Evolutionary conservation across 2,888 invertebrate species (phyloP).

Genomic region (Trichopoda pennipes): DNA sequence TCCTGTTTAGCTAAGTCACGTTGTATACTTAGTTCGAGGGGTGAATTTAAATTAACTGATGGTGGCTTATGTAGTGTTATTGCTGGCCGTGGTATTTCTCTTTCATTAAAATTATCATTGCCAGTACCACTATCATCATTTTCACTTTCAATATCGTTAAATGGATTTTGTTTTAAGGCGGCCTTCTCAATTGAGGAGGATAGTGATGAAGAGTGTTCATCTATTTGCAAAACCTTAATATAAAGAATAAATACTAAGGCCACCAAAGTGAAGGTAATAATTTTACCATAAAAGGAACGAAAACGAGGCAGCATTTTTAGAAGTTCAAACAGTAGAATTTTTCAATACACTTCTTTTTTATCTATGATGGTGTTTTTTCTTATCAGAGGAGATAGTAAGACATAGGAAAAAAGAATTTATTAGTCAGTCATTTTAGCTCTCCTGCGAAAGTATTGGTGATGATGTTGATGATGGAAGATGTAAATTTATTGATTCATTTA

Average conservation of each 20-base stretch:
- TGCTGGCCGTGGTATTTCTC: slow-evolving; percentile 71
- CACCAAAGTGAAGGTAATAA: slow-evolving; percentile 77
- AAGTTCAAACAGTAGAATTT: slow-evolving; percentile 11
- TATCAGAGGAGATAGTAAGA: too few species aligned
- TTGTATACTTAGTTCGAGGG: slow-evolving; percentile 81
- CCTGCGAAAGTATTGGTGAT: slow-evolving; percentile 7
- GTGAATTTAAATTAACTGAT: slow-evolving; percentile 68
- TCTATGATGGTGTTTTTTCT: neutral
- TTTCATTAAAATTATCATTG: slow-evolving; percentile 68
- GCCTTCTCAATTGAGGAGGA: slow-evolving; percentile 23
- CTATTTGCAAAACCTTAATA: slow-evolving; percentile 75
- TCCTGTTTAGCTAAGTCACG: slow-evolving; percentile 86
- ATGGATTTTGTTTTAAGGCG: slow-evolving; percentile 26
- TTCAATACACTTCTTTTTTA: neutral
- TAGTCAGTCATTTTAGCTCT: too few species aligned
- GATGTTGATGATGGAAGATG: slow-evolving; percentile 8
- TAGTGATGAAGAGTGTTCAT: slow-evolving; percentile 30
- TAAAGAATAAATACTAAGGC: slow-evolving; percentile 78
- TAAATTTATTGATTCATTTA: neutral
- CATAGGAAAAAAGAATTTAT: too few species aligned
- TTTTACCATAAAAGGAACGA: slow-evolving; percentile 80
- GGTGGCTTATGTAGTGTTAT: slow-evolving; percentile 45
- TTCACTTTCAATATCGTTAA: slow-evolving; percentile 22
- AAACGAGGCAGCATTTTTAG: slow-evolving; percentile 79
- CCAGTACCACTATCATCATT: slow-evolving; percentile 24